These are phyloP conservation scores for Danionella cerebrum DNA, from an alignment of 2,113 vertebrate genomes.

Conservation along the genomic window DNA sequence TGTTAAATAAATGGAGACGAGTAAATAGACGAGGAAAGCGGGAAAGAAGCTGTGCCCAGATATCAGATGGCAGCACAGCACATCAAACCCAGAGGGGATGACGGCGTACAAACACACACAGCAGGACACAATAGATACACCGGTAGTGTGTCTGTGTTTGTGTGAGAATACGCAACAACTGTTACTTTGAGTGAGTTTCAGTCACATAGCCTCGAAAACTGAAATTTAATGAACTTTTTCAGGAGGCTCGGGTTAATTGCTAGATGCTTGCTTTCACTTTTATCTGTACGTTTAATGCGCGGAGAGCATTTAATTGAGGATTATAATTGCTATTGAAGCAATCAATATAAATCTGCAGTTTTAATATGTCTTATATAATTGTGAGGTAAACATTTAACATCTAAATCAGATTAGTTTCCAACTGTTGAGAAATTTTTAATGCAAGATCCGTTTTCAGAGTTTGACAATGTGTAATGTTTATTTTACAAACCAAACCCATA, in stretches of 20 bases:
- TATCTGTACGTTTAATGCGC: constrained; percentile 3
- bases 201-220: background rate
- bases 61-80: constrained; percentile 51
- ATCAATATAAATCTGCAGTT: constrained; percentile 1
- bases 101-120: constrained; percentile 31
- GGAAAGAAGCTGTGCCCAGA: constrained; percentile 37
- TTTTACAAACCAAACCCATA: too few species aligned
- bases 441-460: too few species aligned
- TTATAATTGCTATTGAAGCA: background rate
- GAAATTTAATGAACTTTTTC: constrained; percentile 1
- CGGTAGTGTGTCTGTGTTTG: background rate
- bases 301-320: constrained; percentile 6
- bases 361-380: background rate
- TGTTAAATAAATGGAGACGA: constrained; percentile 62
- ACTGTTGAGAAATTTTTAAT: too few species aligned
- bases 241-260: constrained; percentile 3
- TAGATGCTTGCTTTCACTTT: background rate
- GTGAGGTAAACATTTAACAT: background rate
- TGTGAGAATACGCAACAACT: constrained; percentile 7
- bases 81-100: constrained; percentile 8
- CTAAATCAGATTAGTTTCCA: background rate
- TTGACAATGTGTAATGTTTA: too few species aligned
- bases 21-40: constrained; percentile 49
- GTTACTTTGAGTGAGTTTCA: background rate
- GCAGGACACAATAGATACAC: constrained; percentile 20